Evolutionary conservation across 2,888 invertebrate species (phyloP).

Genomic region (Mythimna pallens): DNA sequence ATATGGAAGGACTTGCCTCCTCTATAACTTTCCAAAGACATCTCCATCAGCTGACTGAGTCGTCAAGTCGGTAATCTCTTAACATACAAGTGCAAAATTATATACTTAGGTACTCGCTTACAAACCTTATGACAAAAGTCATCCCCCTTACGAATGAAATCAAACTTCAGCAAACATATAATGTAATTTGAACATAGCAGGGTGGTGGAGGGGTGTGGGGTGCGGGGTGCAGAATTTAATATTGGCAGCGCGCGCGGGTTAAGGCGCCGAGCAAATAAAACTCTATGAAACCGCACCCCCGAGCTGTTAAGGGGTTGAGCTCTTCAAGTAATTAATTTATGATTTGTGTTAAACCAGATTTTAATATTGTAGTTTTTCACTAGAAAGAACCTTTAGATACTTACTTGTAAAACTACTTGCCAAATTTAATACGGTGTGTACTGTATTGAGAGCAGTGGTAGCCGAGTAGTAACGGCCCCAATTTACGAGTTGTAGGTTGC

Average conservation of each 20-base stretch:
- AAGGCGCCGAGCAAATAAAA: conserved; percentile 89
- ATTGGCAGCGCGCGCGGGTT: conserved; percentile 87
- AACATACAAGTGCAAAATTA: conserved; percentile 17
- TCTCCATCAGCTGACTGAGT: background rate
- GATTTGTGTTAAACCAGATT: conserved; percentile 1
- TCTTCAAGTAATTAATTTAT: conserved; percentile 47
- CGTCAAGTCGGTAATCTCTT: background rate
- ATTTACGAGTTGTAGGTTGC: too few relatives aligned
- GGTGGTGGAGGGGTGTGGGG: conserved; percentile 30
- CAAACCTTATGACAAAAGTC: conserved; percentile 44
- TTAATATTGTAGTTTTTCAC: background rate
- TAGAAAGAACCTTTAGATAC: too few relatives aligned
- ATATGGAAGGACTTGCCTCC: too few relatives aligned
- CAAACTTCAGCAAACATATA: conserved; percentile 76
- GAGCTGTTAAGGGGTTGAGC: conserved; percentile 75
- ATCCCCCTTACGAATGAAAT: conserved; percentile 62
- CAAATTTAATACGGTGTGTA: too few relatives aligned
- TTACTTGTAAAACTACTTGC: too few relatives aligned
- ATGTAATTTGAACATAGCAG: conserved; percentile 78
- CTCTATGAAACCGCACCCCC: conserved; percentile 84
- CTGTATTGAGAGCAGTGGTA: too few relatives aligned
- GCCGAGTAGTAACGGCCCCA: too few relatives aligned
- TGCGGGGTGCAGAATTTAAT: conserved; percentile 83
- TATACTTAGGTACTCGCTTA: conserved; percentile 13
- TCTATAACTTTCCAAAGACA: background rate